Percentiles rank a stretch among this genome's conserved stretches.
Evolutionary conservation across 2,888 invertebrate genomes (phyloP).

Genomic region (Nycteola revayana): DNA sequence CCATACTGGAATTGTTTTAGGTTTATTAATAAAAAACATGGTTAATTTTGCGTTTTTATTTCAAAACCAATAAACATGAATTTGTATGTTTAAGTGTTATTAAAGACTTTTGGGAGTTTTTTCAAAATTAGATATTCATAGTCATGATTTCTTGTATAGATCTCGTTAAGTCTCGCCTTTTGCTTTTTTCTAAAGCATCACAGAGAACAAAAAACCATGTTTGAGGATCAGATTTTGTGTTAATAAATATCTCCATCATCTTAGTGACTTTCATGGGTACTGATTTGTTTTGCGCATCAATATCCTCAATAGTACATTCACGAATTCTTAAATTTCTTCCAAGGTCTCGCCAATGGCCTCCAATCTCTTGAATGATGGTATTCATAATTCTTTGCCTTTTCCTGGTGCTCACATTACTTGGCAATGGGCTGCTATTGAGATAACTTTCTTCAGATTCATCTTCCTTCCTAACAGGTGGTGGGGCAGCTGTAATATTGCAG

Average conservation of each 20-base stretch:
- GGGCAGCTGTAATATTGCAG: conserved; percentile 21
- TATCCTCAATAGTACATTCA: conserved; percentile 61
- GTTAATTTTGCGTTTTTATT: too few species aligned
- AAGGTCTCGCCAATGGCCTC: conserved; percentile 61
- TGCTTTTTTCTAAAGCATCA: conserved; percentile 58
- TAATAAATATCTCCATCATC: conserved; percentile 49
- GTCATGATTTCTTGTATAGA: conserved; percentile 57
- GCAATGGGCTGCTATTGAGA: conserved; percentile 33
- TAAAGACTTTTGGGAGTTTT: too few species aligned
- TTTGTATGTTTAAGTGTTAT: too few species aligned
- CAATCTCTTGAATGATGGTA: conserved; percentile 59
- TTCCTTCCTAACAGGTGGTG: conserved; percentile 23
- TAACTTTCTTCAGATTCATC: conserved; percentile 21
- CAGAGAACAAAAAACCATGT: conserved; percentile 64
- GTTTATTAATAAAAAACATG: too few species aligned
- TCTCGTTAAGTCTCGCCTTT: conserved; percentile 59
- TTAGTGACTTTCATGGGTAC: conserved; percentile 46
- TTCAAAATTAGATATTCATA: conserved; percentile 65
- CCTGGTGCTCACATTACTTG: conserved; percentile 35
- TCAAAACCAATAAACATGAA: too few species aligned
- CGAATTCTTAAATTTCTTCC: conserved; percentile 60
- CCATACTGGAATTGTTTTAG: too few species aligned
- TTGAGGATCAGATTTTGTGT: conserved; percentile 48
- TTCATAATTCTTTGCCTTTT: conserved; percentile 55
- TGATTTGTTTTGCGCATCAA: conserved; percentile 45